Evolutionary conservation across 2,888 invertebrate species (phyloP).

Genomic region (Volucella inflata): DNA sequence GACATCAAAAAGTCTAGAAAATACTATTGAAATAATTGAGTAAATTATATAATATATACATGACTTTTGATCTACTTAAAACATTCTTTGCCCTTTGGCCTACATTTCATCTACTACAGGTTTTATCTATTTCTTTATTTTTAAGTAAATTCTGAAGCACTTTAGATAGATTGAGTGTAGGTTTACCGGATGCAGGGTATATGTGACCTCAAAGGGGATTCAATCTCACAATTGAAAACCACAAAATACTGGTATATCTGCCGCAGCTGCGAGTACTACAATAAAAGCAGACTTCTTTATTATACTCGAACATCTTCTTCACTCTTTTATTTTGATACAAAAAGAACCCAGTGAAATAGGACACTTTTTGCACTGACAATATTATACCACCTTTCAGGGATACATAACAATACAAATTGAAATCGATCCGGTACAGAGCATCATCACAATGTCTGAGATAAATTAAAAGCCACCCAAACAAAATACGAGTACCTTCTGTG

Average conservation of each 20-base stretch:
- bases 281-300: conserved; percentile 29
- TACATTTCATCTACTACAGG: too few species aligned
- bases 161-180: neutral
- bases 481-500: conserved; percentile 3
- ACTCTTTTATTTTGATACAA: conserved; percentile 7
- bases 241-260: conserved; percentile 7
- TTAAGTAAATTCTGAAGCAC: conserved; percentile 1
- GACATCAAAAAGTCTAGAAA: too few species aligned
- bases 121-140: neutral
- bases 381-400: conserved; percentile 9
- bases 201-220: conserved; percentile 48
- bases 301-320: conserved; percentile 11
- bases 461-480: conserved; percentile 56
- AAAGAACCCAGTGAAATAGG: conserved; percentile 32
- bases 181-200: neutral
- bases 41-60: too few species aligned
- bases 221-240: conserved; percentile 18
- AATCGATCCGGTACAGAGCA: conserved; percentile 40
- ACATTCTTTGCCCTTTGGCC: too few species aligned
- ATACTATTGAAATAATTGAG: too few species aligned
- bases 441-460: conserved; percentile 36
- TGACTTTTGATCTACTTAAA: too few species aligned
- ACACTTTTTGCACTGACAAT: conserved; percentile 27
- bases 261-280: neutral
- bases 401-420: conserved; percentile 48